These are phyloP conservation scores for Eutolmus rufibarbis DNA, from an alignment of 2,888 invertebrate genomes.

Conservation along the genomic window DNA sequence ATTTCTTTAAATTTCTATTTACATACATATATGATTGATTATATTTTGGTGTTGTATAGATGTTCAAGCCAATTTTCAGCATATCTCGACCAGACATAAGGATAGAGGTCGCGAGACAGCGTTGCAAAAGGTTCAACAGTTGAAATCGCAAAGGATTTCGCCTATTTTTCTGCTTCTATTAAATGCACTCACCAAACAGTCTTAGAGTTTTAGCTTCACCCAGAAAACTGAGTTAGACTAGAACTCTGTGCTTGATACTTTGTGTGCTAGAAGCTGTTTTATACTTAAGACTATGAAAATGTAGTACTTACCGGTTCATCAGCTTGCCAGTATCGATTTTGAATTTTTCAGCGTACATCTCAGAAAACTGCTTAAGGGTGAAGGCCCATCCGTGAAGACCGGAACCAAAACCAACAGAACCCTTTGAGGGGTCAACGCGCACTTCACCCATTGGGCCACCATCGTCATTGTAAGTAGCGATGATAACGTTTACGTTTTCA, in stretches of 20 bases:
- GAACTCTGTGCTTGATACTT: constrained; percentile 56
- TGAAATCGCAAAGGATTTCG: background rate
- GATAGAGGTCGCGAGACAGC: constrained; percentile 82
- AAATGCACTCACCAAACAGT: constrained; percentile 68
- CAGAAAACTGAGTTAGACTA: constrained; percentile 44
- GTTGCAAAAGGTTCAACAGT: constrained; percentile 65
- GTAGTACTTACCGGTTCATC: constrained; percentile 77
- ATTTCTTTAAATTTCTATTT: background rate
- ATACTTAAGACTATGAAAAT: background rate
- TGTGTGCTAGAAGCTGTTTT: constrained; percentile 60
- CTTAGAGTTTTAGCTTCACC: constrained; percentile 46
- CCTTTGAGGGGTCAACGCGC: constrained; percentile 96
- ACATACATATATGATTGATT: too few relatives aligned
- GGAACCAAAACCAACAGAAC: constrained; percentile 99
- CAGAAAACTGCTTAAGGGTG: constrained; percentile 98
- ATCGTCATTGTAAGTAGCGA: constrained; percentile 98
- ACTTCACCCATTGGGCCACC: constrained; percentile 99
- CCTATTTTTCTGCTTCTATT: constrained; percentile 71
- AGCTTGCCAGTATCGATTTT: constrained; percentile 96
- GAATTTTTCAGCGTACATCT: constrained; percentile 99
- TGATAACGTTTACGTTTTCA: constrained; percentile 99
- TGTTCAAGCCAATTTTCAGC: constrained; percentile 63
- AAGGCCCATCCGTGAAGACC: constrained; percentile 99
- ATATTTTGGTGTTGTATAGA: background rate
- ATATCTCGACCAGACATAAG: constrained; percentile 75